Percentiles rank a stretch among this genome's conserved stretches.
Conservation (phyloP, 53 echinoderm and acorn worm species). For the Mesocentrotus franciscanus region DNA sequence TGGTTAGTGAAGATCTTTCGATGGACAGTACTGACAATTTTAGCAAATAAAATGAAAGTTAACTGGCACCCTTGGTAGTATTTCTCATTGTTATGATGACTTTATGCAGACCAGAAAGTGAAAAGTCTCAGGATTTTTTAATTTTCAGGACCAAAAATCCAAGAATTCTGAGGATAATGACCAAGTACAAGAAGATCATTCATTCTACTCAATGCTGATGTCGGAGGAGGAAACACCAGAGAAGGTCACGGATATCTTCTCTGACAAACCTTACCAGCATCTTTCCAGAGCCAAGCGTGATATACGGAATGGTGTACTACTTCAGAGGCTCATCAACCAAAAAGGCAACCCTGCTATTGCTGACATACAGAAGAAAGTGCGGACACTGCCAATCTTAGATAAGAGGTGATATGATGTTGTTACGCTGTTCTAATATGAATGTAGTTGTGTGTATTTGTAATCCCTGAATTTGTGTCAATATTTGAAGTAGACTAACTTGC, state of each 20-base stretch:
- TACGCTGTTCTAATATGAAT: background rate
- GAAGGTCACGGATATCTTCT: conserved; percentile 67
- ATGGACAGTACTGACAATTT: too few relatives aligned
- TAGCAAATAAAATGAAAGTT: too few relatives aligned
- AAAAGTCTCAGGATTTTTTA: background rate
- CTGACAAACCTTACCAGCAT: conserved; percentile 69
- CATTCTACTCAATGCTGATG: background rate
- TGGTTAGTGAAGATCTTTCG: too few relatives aligned
- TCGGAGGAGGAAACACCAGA: background rate
- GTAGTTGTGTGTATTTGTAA: background rate
- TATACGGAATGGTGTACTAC: conserved; percentile 66
- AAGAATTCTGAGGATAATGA: background rate
- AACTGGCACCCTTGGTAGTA: background rate
- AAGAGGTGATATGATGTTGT: conserved; percentile 68
- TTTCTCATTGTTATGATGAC: background rate
- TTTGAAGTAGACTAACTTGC: background rate
- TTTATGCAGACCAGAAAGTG: background rate
- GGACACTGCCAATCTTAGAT: conserved; percentile 67
- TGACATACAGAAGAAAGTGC: conserved; percentile 37
- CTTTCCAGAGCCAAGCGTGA: conserved; percentile 38
- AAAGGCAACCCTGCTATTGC: background rate
- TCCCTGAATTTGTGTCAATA: background rate
- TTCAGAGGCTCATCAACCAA: conserved; percentile 52
- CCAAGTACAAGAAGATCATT: background rate
- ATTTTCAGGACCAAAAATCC: background rate